Evolutionary conservation across 2,797 vertebrate species (phyloP).

Genomic region (Rhinella marina): DNA sequence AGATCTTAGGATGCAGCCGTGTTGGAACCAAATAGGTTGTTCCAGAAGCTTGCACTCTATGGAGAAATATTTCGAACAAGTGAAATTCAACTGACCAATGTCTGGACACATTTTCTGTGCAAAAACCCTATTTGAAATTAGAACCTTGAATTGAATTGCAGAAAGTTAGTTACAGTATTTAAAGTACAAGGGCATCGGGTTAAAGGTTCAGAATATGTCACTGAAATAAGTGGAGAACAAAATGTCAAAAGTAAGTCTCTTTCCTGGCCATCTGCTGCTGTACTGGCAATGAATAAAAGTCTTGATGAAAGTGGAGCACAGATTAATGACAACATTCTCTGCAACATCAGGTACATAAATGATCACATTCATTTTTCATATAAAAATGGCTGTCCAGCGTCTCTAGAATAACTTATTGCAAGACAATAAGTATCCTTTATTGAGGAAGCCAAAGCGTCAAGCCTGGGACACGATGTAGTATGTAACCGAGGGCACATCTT

Average conservation of each 20-base stretch:
- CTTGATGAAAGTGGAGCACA: not conserved
- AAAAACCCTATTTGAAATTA: not conserved
- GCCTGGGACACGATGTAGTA: slow-evolving; percentile 68
- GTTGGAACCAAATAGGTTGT: not conserved
- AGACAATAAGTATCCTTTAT: slow-evolving; percentile 64
- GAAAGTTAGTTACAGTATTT: slow-evolving; percentile 25
- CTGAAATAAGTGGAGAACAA: not conserved
- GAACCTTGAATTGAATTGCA: not conserved
- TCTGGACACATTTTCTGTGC: not conserved
- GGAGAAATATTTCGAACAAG: not conserved
- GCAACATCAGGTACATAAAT: slow-evolving; percentile 22
- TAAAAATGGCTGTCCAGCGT: slow-evolving; percentile 11
- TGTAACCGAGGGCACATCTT: slow-evolving; percentile 67
- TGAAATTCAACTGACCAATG: not conserved
- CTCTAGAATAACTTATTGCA: slow-evolving; percentile 44
- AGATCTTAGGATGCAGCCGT: not conserved
- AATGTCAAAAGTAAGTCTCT: slow-evolving; percentile 26
- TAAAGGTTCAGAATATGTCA: slow-evolving; percentile 22
- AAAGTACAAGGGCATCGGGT: slow-evolving; percentile 32
- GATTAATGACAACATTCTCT: not conserved
- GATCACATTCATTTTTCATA: slow-evolving; percentile 35
- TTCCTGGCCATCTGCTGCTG: not conserved
- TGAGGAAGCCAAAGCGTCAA: slow-evolving; percentile 65
- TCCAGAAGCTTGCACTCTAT: not conserved
- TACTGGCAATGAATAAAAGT: not conserved